phyloP scores from a whole-genome alignment of 2,113 vertebrate genomes.

The Miniopterus natalensis region DNA sequence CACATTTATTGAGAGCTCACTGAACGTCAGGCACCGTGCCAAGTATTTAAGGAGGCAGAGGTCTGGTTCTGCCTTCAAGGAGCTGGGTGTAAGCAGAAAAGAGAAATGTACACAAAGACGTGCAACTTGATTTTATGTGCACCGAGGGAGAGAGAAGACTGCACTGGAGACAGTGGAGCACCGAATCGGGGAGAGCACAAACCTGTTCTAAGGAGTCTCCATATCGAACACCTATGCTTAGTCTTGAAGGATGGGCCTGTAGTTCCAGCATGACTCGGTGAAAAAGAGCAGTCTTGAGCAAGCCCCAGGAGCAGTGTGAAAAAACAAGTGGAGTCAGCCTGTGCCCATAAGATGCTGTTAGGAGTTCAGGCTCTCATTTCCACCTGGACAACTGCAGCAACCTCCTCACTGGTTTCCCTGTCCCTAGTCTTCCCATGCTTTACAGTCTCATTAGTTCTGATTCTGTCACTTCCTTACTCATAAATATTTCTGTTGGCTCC shows the following conservation, averaged over 20 bases:
- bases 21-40: background rate
- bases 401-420: background rate
- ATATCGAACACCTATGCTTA: rapidly evolving
- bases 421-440: too few species aligned
- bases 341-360: background rate
- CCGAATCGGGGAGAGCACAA: background rate
- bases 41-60: conserved; percentile 43
- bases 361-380: background rate
- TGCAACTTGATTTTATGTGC: background rate
- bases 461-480: background rate
- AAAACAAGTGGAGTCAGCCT: background rate
- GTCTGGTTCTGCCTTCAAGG: background rate
- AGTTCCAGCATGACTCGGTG: background rate
- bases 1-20: conserved; percentile 1
- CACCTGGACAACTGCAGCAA: background rate
- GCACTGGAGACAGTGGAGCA: background rate
- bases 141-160: background rate
- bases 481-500: background rate
- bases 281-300: background rate
- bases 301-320: rapidly evolving
- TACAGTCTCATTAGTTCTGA: background rate
- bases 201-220: background rate
- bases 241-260: background rate
- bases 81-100: background rate
- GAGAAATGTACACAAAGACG: background rate